Conservation (phyloP, 2,888 invertebrate genomes). For the Halocaridina rubra region DNA sequence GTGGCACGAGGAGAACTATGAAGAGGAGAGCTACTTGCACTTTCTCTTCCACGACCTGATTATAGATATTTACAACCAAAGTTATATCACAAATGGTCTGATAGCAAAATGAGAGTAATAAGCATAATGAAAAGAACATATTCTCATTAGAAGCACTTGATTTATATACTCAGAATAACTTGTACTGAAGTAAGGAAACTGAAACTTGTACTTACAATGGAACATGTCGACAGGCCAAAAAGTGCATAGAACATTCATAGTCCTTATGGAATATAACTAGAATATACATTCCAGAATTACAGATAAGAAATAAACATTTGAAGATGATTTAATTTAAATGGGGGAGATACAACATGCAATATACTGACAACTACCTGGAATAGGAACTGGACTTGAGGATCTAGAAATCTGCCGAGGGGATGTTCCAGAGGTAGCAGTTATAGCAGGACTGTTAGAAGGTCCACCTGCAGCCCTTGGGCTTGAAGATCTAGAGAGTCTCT, state of each 20-base stretch:
- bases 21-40: constrained; percentile 51
- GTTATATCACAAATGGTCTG: neutral
- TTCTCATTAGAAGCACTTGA: too few relatives aligned
- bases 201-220: neutral
- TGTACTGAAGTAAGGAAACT: neutral
- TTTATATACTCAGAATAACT: too few relatives aligned
- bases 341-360: too few relatives aligned
- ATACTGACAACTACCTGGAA: constrained; percentile 65
- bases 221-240: too few relatives aligned
- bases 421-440: constrained; percentile 25
- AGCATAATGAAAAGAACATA: too few relatives aligned
- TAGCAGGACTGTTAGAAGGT: neutral
- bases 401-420: constrained; percentile 46
- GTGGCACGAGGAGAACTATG: constrained; percentile 46
- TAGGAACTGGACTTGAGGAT: constrained; percentile 65
- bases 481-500: constrained; percentile 58
- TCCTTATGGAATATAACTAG: too few relatives aligned
- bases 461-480: constrained; percentile 59
- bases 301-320: too few relatives aligned
- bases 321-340: too few relatives aligned
- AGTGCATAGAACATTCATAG: too few relatives aligned
- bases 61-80: neutral
- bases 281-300: too few relatives aligned
- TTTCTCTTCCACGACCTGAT: constrained; percentile 55
- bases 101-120: too few relatives aligned